Percentiles rank a stretch among this genome's conserved stretches.
phyloP scores from a whole-genome alignment of 2,888 invertebrate genomes.

The Pollenia labialis region DNA sequence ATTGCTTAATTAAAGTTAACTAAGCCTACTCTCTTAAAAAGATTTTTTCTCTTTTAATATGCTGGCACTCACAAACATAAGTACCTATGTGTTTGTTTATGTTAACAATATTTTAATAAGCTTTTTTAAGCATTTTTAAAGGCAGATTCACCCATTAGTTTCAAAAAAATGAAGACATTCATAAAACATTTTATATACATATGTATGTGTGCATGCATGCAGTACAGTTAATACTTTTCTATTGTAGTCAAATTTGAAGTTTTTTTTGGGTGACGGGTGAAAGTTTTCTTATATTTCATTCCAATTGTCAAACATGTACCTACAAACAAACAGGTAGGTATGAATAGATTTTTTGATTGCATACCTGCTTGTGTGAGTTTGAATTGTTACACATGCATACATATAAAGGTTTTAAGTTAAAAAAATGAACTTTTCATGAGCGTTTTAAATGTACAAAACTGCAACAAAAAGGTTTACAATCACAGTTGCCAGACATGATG shows the following conservation, averaged over 20 bases:
- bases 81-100: not conserved
- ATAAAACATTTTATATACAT: not conserved
- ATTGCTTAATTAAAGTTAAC: no score
- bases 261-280: constrained; percentile 59
- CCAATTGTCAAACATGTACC: constrained; percentile 29
- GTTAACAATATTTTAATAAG: constrained; percentile 18
- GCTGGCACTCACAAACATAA: no score
- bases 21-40: no score
- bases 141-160: no score
- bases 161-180: no score
- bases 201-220: constrained; percentile 28
- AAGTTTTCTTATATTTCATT: constrained; percentile 60
- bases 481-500: no score
- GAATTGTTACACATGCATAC: not conserved
- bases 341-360: constrained; percentile 2
- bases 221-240: constrained; percentile 67
- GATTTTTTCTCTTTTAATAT: no score
- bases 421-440: not conserved
- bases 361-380: not conserved
- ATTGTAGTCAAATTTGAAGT: constrained; percentile 62
- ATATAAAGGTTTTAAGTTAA: not conserved
- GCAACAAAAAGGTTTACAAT: no score
- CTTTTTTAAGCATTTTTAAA: not conserved
- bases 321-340: constrained; percentile 1
- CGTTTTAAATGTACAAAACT: not conserved